Percentiles rank a stretch among this genome's conserved stretches.
Evolutionary conservation across 2,113 vertebrate genomes (phyloP).

Genomic region (Casuarius casuarius): DNA sequence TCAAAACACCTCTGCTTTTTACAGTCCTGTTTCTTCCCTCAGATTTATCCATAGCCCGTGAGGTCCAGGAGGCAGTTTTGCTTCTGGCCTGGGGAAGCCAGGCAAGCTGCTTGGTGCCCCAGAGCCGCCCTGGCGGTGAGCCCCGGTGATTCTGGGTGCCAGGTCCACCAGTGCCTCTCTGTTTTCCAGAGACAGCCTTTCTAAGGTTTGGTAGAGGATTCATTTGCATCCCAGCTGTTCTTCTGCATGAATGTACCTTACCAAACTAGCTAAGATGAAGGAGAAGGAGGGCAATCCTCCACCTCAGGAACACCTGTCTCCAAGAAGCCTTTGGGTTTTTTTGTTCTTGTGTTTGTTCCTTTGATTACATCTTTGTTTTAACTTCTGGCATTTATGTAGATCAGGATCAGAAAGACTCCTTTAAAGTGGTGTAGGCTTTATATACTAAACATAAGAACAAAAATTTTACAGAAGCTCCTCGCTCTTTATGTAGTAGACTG

Average conservation of each 20-base stretch:
- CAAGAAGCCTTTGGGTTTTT: not conserved
- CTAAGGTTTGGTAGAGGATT: not conserved
- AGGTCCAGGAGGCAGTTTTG: not conserved
- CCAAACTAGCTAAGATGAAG: not conserved
- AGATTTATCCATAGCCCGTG: not conserved
- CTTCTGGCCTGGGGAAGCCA: not conserved
- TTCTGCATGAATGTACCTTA: fast-evolving
- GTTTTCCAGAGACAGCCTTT: not conserved
- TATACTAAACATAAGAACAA: fast-evolving
- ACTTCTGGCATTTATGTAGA: not conserved
- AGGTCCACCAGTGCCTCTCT: fast-evolving
- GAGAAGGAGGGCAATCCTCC: not conserved
- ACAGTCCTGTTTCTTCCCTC: not conserved
- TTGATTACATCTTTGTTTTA: not conserved
- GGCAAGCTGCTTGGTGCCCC: fast-evolving
- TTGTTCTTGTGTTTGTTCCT: not conserved
- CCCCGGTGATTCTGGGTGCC: fast-evolving
- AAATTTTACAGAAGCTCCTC: not conserved
- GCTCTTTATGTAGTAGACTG: not conserved
- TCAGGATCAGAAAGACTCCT: not conserved
- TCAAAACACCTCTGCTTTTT: not conserved
- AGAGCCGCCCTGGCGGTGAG: not conserved
- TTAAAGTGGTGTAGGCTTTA: not conserved
- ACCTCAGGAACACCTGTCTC: fast-evolving
- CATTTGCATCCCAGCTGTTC: not conserved